Percentiles rank a stretch among this genome's conserved stretches.
phyloP scores from a whole-genome alignment of 2,113 vertebrate species.

The Tachuris rubrigastra region DNA sequence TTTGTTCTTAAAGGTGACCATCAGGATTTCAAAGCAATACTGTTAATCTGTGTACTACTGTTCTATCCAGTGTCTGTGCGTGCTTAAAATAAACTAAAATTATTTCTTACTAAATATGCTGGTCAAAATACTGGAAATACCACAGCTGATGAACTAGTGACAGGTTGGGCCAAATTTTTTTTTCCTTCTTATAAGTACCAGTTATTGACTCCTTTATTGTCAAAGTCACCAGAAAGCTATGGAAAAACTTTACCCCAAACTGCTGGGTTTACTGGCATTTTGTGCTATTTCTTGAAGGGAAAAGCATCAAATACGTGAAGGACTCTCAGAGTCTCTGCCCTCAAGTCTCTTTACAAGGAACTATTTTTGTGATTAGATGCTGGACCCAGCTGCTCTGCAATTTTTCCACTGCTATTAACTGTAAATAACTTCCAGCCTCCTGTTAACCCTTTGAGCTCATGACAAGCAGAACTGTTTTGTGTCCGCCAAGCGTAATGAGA shows the following conservation, averaged over 20 bases:
- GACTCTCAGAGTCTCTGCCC: conserved; percentile 21
- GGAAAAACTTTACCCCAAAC: conserved; percentile 30
- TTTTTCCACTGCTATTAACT: conserved; percentile 45
- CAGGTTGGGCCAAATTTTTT: neutral
- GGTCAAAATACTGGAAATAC: neutral
- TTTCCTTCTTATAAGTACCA: neutral
- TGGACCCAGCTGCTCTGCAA: neutral
- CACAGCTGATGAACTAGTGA: neutral
- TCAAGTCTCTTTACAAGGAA: conserved; percentile 51
- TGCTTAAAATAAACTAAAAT: neutral
- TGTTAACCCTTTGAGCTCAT: conserved; percentile 26
- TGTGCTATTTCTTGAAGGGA: conserved; percentile 13
- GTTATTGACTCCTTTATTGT: neutral
- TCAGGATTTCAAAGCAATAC: neutral
- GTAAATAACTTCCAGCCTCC: conserved; percentile 42
- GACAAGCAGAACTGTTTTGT: neutral
- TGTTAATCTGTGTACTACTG: neutral
- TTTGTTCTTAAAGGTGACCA: neutral
- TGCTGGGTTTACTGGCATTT: conserved; percentile 9
- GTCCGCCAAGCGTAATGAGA: neutral
- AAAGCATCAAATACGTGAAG: conserved; percentile 13
- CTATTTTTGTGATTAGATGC: conserved; percentile 50
- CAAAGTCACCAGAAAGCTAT: neutral
- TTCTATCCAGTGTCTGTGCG: neutral
- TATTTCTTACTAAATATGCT: neutral